A percentile compares a stretch with the other conserved stretches of the same genome.
These are phyloP conservation scores for Germaria angustata DNA, from an alignment of 2,888 invertebrate species.

Conservation along the genomic window DNA sequence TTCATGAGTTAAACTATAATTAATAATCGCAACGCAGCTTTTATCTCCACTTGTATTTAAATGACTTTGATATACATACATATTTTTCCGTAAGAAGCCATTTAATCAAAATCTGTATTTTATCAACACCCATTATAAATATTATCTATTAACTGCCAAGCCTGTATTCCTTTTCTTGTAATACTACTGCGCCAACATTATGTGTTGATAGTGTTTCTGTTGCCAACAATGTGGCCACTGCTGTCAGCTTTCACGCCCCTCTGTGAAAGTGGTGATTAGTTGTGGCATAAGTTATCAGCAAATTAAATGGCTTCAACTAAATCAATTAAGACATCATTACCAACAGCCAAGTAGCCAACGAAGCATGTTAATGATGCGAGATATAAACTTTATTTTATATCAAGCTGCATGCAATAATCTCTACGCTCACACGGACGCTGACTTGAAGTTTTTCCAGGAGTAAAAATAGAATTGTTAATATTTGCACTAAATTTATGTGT, in stretches of 20 bases:
- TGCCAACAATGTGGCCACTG: neutral
- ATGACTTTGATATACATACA: too few species aligned
- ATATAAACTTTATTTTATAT: constrained; percentile 9
- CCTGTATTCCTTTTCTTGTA: neutral
- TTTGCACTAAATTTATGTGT: neutral
- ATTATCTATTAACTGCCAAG: neutral
- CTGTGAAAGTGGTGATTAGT: neutral
- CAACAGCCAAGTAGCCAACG: constrained; percentile 63
- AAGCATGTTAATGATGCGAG: constrained; percentile 43
- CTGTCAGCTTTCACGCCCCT: neutral
- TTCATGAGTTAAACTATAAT: too few species aligned
- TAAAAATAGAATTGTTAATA: neutral
- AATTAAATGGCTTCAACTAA: constrained; percentile 73
- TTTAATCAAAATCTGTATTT: too few species aligned
- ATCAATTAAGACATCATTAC: constrained; percentile 75
- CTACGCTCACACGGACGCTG: neutral
- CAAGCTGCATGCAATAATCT: neutral
- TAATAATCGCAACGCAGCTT: too few species aligned
- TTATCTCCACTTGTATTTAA: too few species aligned
- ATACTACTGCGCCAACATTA: neutral
- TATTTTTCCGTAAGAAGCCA: too few species aligned
- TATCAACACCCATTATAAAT: neutral
- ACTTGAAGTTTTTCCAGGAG: neutral
- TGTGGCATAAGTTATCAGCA: constrained; percentile 66
- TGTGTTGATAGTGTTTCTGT: neutral